Evolutionary conservation across 2,888 invertebrate genomes (phyloP).

Genomic region (Caenorhabditis japonica): DNA sequence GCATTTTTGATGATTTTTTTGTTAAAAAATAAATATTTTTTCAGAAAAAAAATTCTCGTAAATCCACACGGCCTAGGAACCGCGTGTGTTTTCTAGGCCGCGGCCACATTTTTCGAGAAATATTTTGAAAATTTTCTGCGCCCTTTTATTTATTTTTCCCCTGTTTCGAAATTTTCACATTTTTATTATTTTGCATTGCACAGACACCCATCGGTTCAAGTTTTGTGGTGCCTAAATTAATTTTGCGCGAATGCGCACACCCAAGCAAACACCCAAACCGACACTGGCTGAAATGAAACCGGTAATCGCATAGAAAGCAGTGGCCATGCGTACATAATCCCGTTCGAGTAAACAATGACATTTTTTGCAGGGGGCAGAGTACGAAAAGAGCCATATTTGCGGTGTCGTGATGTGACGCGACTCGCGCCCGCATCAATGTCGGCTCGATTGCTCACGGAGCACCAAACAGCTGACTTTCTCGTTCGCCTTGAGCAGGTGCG

Average conservation of each 20-base stretch:
- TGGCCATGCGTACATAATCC: slow-evolving; percentile 20
- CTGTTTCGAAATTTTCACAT: too few relatives aligned
- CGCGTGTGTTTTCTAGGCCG: not conserved
- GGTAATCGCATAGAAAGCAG: slow-evolving; percentile 29
- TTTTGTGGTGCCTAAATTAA: too few relatives aligned
- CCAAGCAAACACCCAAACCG: too few relatives aligned
- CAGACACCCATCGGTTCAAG: too few relatives aligned
- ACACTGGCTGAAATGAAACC: too few relatives aligned
- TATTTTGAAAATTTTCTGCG: slow-evolving; percentile 1
- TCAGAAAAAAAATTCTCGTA: slow-evolving; percentile 13
- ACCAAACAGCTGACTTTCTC: slow-evolving; percentile 38
- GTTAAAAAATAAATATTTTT: too few relatives aligned
- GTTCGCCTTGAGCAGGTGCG: too few relatives aligned
- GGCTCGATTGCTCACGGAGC: slow-evolving; percentile 6
- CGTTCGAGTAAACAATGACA: slow-evolving; percentile 33
- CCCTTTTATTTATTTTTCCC: too few relatives aligned
- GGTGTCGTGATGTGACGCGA: slow-evolving; percentile 44
- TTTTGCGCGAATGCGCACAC: too few relatives aligned
- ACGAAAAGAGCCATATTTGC: slow-evolving; percentile 28
- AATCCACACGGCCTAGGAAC: slow-evolving; percentile 28
- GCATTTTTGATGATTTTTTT: not conserved
- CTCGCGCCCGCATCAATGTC: slow-evolving; percentile 35
- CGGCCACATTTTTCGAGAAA: slow-evolving; percentile 7
- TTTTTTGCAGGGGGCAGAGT: slow-evolving; percentile 10
- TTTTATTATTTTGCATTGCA: too few relatives aligned